Evolutionary conservation across 2,888 invertebrate genomes (phyloP), one percentile per base, ranked within the genome.

Genomic region (Archips crataeganus): DNA sequence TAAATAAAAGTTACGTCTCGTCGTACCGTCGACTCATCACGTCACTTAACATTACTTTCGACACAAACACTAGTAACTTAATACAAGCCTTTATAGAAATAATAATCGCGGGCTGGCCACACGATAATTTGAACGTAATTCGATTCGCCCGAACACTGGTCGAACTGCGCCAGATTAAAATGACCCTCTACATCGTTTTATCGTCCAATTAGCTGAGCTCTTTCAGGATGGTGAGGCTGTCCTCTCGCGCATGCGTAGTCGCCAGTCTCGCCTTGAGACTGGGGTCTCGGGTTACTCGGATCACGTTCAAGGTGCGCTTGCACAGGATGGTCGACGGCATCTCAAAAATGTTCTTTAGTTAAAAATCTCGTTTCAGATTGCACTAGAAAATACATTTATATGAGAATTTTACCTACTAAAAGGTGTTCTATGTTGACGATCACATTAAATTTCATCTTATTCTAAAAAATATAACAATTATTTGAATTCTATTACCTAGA

Each of bases 91-190:
- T 77, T 85, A 89, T 90, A 89, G 90, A 90, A 91, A 90, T 90
- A 91, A 90, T 92, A 93, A 92, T 90, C 87, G 89, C 88, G 84
- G 88, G 90, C 92, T 90, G 90, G 91, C 92, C 91, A 89, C 91
- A 92, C 91, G 92, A 91, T 92, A 87, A 87, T 90, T 89, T 91
- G 88, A 91, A 92, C 87, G 90, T 91, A 92, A 92, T 92, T 93
- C 90, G 92, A 93, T 90, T 91, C 91, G 90, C 88, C 85, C 84
- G 83, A 87, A 89, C 88, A 88, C 90, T 90, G 85, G 86, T 89
- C 87, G 87, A 89, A 89, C 84, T 81, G 80, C 86, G 87, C 93
- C 90, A 91, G 78, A 80, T 80, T 80, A 84, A 78, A 74, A 78
- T 85, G 92, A 85, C 77, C 91, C 85, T 81, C 79, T 45, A 45